Evolutionary conservation across 2,113 vertebrate genomes (phyloP), one percentile per base, ranked within the genome.

Genomic region (Cepphus grylle): DNA sequence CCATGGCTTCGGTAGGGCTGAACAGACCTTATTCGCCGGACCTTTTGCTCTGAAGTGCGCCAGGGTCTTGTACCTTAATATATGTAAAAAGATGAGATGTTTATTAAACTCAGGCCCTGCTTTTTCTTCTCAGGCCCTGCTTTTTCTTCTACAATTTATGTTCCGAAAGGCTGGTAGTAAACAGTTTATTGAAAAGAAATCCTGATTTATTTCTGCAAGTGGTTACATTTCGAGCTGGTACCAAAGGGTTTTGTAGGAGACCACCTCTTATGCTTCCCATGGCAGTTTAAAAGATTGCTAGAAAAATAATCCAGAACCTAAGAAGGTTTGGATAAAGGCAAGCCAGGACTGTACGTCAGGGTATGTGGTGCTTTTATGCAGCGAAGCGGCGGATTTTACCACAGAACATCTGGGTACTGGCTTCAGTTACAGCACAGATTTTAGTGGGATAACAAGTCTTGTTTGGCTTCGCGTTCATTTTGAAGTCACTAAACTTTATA

Each of bases 391-490:
- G 14, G 80, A 91, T 93, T 95, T 96, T 96, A 94, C 78, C 92
- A 70, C 63, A 95, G 92, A 97, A 94, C 92, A 97, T 95, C 96
- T 97, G 97, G 95, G 88, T 77, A 69, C 59, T 85, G 94, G 95
- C 94, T 96, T 94, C 89, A 49, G 80, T 97, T 97, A 94, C 95
- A 97, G 49, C 71, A 32, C 53, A 93, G 72, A 23, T 97, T 97
- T 97, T 81, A 93, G 94, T 65, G 84, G 87, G 84, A 96, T 91
- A 96, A 78, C 86, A 95, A 91, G 59, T 29, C 88, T 86, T 96
- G 74, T 94, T 96, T 91, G 93, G 81, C 94, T 94, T 93, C 12
- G 4, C 74, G 2, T 96, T 95, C 56, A 59, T 91, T 97, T 94
- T 93, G 79, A 96, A 96, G 72, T 94, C 73, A 56, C 69, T 92